Conservation (phyloP, 1,140 invertebrate species). For the Eubasilissa regina region DNA sequence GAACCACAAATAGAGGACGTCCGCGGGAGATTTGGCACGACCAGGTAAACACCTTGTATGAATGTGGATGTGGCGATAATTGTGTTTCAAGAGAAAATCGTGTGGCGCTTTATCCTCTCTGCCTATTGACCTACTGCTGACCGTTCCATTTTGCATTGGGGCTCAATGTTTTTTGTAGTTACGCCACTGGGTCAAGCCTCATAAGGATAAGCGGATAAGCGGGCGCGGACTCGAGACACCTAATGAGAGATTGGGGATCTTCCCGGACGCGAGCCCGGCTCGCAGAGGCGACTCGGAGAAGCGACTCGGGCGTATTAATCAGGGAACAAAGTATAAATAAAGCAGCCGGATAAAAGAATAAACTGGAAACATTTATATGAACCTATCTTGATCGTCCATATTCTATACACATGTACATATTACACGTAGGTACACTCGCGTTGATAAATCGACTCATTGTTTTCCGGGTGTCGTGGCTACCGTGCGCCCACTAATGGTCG, state of each 20-base stretch:
- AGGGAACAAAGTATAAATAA: constrained; percentile 37
- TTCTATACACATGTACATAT: constrained; percentile 22
- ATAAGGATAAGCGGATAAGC: no score
- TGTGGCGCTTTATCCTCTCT: no score
- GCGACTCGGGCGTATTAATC: constrained; percentile 47
- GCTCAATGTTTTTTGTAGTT: no score
- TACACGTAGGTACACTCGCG: constrained; percentile 48
- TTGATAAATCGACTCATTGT: constrained; percentile 60
- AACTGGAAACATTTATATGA: constrained; percentile 53
- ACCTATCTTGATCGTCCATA: constrained; percentile 46
- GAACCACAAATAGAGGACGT: no score
- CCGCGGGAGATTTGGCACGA: no score
- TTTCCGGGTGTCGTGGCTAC: constrained; percentile 56
- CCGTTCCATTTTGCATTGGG: no score
- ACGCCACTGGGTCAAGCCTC: no score
- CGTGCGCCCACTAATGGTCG: constrained; percentile 54
- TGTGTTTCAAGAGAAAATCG: no score
- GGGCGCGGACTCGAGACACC: constrained; percentile 32
- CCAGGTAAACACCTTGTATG: no score
- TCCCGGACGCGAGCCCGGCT: neutral
- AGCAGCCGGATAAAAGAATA: constrained; percentile 46
- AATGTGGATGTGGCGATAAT: no score
- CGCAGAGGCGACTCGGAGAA: no score
- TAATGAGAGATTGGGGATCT: constrained; percentile 56
- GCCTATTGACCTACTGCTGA: no score